Evolutionary conservation across 2,113 vertebrate species (phyloP).

Genomic region (Mungos mungo): DNA sequence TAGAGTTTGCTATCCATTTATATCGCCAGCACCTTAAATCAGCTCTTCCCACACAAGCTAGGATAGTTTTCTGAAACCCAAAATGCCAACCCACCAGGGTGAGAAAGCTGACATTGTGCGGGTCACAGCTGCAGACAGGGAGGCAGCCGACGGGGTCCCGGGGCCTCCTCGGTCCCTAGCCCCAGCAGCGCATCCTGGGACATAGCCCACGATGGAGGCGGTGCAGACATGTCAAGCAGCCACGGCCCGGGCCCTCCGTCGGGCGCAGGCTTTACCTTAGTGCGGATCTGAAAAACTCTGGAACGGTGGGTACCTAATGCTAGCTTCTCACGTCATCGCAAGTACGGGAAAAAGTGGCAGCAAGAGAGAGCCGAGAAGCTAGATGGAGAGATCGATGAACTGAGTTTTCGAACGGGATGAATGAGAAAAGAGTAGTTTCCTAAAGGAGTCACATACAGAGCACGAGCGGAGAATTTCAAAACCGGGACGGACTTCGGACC

Average conservation of each 20-base stretch:
- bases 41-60: not conserved
- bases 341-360: not conserved
- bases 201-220: not conserved
- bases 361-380: not conserved
- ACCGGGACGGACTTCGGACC: not conserved
- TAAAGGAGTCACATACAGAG: not conserved
- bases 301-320: not conserved
- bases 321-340: not conserved
- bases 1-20: not conserved
- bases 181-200: not conserved
- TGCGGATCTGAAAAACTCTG: not conserved
- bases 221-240: not conserved
- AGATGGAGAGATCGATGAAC: not conserved
- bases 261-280: not conserved
- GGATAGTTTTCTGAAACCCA: constrained; percentile 9
- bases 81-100: not conserved
- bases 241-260: accelerated
- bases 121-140: not conserved
- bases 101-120: not conserved
- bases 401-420: not conserved
- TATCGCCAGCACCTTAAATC: not conserved
- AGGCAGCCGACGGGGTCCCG: not conserved
- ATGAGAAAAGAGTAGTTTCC: not conserved
- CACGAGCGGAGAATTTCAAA: not conserved
- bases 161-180: not conserved